Conservation (phyloP, 2,888 invertebrate genomes). For the Danaus chrysippus region DNA sequence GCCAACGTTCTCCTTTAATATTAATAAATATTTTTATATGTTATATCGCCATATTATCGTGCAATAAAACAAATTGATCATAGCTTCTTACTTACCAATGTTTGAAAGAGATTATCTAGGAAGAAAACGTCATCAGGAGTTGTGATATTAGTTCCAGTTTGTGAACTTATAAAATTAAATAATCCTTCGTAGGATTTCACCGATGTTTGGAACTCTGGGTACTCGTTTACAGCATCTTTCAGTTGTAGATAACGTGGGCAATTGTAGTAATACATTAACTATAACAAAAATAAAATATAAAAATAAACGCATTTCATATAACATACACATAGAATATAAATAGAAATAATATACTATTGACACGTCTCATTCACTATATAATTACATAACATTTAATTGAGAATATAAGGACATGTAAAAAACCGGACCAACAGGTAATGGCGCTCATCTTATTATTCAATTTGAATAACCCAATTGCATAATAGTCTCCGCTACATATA, state of each 20-base stretch:
- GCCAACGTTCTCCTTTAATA: constrained; percentile 63
- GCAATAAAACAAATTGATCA: neutral
- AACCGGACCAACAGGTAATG: neutral
- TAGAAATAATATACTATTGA: neutral
- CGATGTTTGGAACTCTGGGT: constrained; percentile 49
- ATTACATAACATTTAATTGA: too few species aligned
- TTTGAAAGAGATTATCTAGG: constrained; percentile 70
- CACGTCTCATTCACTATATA: too few species aligned
- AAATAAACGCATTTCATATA: constrained; percentile 12
- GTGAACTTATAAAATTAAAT: constrained; percentile 48
- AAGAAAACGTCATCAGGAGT: constrained; percentile 65
- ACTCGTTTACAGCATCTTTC: constrained; percentile 48
- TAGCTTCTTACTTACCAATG: constrained; percentile 52
- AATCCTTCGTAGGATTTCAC: constrained; percentile 52
- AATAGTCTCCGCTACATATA: neutral
- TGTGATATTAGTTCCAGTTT: constrained; percentile 60
- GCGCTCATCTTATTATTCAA: neutral
- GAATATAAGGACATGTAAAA: neutral
- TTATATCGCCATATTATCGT: neutral
- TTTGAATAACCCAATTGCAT: neutral
- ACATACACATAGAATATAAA: neutral
- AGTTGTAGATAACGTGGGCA: constrained; percentile 60
- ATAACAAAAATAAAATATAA: constrained; percentile 34
- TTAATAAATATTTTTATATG: neutral
- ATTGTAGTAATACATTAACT: constrained; percentile 73